These are phyloP conservation scores for Corythaeola cristata DNA, from an alignment of 2,113 vertebrate genomes.

Conservation along the genomic window DNA sequence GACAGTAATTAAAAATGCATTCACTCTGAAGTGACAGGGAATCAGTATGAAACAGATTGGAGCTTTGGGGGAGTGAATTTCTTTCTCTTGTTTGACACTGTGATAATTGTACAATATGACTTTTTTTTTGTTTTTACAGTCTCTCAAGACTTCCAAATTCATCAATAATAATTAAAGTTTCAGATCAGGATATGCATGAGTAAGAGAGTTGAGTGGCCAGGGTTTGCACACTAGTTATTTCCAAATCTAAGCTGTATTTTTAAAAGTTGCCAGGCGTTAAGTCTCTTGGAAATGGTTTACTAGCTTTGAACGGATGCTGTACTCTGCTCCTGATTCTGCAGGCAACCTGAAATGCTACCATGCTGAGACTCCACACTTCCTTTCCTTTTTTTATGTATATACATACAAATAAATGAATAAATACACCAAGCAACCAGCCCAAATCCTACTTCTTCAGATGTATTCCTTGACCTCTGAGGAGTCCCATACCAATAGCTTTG, in stretches of 20 bases:
- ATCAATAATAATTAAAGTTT: neutral
- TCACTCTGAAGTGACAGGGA: neutral
- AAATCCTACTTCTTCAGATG: neutral
- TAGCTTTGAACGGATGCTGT: neutral
- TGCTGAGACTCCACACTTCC: neutral
- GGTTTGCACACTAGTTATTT: neutral
- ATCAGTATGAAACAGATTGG: neutral
- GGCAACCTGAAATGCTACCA: neutral
- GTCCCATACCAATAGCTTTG: neutral
- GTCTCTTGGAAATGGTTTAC: neutral
- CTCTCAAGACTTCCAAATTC: neutral
- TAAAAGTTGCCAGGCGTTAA: neutral
- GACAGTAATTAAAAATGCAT: constrained; percentile 13
- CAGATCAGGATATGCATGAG: neutral
- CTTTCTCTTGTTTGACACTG: neutral
- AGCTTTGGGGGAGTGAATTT: neutral
- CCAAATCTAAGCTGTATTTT: neutral
- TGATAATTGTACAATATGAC: neutral
- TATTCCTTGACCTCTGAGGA: neutral
- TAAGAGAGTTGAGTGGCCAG: neutral
- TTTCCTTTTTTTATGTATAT: neutral
- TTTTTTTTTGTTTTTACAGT: neutral
- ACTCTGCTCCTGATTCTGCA: neutral
- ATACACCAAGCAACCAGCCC: neutral
- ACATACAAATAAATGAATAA: neutral